Conservation (phyloP, 2,888 invertebrate species). For the Drosophila niveifrons region DNA sequence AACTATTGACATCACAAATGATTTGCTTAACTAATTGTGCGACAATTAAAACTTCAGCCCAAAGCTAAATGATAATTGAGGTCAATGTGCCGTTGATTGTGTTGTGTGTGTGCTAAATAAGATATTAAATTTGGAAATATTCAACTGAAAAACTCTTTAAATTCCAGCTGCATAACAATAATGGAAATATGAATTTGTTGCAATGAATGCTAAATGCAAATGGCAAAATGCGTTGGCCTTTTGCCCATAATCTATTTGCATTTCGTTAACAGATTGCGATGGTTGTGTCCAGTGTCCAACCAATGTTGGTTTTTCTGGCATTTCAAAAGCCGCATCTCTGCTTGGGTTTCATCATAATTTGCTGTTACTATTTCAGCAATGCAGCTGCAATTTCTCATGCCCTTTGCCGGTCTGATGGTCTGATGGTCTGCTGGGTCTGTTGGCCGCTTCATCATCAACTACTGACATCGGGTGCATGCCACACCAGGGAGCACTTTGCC, state of each 20-base stretch:
- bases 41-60: slow-evolving; percentile 14
- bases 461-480: slow-evolving; percentile 51
- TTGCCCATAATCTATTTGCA: slow-evolving; percentile 30
- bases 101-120: neutral
- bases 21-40: slow-evolving; percentile 18
- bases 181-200: neutral
- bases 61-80: slow-evolving; percentile 3
- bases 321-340: slow-evolving; percentile 14
- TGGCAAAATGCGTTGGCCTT: neutral
- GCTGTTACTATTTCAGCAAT: slow-evolving; percentile 34
- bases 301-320: slow-evolving; percentile 38
- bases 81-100: slow-evolving; percentile 4
- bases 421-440: neutral
- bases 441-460: slow-evolving; percentile 50
- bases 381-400: slow-evolving; percentile 60
- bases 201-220: neutral
- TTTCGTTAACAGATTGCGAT: slow-evolving; percentile 34
- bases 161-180: neutral
- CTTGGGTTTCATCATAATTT: slow-evolving; percentile 30
- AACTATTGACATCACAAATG: slow-evolving; percentile 11
- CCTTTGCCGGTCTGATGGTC: slow-evolving; percentile 30
- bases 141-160: neutral
- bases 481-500: slow-evolving; percentile 70
- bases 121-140: neutral
- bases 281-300: slow-evolving; percentile 15